These are phyloP conservation scores for Syngnathoides biaculeatus DNA, from an alignment of 2,113 vertebrate genomes.

Conservation along the genomic window DNA sequence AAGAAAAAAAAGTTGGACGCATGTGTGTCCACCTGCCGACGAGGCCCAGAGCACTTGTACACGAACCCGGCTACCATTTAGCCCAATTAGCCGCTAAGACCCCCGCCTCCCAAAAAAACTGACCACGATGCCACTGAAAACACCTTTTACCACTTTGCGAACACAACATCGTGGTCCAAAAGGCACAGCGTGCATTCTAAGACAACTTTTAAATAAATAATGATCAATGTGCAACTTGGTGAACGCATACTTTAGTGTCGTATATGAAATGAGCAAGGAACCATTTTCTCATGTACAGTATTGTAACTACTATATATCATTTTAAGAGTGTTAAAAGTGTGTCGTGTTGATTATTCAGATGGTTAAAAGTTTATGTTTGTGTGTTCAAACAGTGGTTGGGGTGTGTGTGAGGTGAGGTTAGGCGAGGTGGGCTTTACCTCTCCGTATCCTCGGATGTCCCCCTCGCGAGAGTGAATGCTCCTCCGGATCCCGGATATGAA, in stretches of 20 bases:
- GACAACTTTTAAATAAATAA: slow-evolving; percentile 5
- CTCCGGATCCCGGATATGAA: slow-evolving; percentile 48
- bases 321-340: slow-evolving; percentile 14
- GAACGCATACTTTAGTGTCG: neutral
- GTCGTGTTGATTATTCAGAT: no score
- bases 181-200: neutral
- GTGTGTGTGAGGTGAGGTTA: neutral
- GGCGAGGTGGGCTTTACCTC: slow-evolving; percentile 44
- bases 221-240: neutral
- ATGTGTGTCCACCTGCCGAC: slow-evolving; percentile 50
- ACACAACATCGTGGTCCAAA: neutral
- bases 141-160: neutral
- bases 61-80: slow-evolving; percentile 4
- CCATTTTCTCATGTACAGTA: slow-evolving; percentile 26
- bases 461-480: slow-evolving; percentile 42
- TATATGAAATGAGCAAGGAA: slow-evolving; percentile 30
- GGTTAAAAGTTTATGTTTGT: neutral
- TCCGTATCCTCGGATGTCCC: slow-evolving; percentile 61
- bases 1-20: slow-evolving; percentile 26
- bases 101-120: neutral
- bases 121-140: neutral
- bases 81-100: neutral
- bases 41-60: slow-evolving; percentile 5
- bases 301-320: neutral
- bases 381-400: neutral